phyloP scores from a whole-genome alignment of 2,888 invertebrate species.

The Drosophila austrosaltans region DNA sequence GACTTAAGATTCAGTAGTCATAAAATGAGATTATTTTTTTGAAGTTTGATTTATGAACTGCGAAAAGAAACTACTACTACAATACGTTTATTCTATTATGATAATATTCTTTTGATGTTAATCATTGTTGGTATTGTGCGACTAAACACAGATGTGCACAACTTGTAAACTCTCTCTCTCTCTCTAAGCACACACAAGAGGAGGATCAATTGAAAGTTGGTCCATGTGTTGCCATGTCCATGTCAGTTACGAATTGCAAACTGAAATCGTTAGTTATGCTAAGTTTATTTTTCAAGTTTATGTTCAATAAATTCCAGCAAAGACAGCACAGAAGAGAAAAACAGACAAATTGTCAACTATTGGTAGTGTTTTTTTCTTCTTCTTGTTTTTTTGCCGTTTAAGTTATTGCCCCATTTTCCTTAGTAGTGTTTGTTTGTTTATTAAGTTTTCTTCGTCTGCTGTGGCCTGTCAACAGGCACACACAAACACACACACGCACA shows the following conservation, averaged over 20 bases:
- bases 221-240: conserved; percentile 5
- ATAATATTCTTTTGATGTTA: background rate
- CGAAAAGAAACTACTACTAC: background rate
- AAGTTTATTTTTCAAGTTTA: conserved; percentile 6
- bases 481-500: background rate
- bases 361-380: background rate
- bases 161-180: too few relatives aligned
- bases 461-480: background rate
- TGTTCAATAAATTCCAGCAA: background rate
- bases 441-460: conserved; percentile 10
- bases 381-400: background rate
- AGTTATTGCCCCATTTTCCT: conserved; percentile 9
- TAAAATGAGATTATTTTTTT: too few relatives aligned
- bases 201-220: conserved; percentile 3
- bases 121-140: conserved; percentile 3
- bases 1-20: too few relatives aligned
- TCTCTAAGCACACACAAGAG: background rate
- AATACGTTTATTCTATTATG: too few relatives aligned
- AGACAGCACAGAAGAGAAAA: background rate
- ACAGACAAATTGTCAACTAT: conserved; percentile 11
- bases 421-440: conserved; percentile 10
- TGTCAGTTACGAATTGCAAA: background rate
- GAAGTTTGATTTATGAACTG: too few relatives aligned
- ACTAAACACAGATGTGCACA: too few relatives aligned
- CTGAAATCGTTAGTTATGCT: background rate